Evolutionary conservation across 1,140 invertebrate species (phyloP).

Genomic region (Calosoma granatense): DNA sequence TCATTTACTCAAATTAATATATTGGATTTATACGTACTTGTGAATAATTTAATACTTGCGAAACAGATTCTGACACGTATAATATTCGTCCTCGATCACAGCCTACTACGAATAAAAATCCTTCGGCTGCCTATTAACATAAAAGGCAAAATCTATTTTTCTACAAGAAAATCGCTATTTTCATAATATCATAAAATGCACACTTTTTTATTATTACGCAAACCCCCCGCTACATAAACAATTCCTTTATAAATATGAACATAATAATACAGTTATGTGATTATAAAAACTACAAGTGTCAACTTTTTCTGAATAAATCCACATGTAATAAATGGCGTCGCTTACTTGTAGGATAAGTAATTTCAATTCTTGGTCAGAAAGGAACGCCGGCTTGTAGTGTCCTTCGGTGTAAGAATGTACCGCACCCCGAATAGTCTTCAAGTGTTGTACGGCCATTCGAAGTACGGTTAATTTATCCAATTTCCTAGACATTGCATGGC

Average conservation of each 20-base stretch:
- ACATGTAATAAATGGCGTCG: background rate
- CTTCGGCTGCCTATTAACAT: conserved; percentile 69
- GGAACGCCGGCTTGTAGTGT: conserved; percentile 75
- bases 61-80: conserved; percentile 86
- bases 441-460: conserved; percentile 87
- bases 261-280: too few relatives aligned
- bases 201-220: too few relatives aligned
- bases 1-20: background rate
- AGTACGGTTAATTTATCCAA: conserved; percentile 89
- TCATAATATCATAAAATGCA: too few relatives aligned
- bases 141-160: background rate
- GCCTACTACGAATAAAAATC: conserved; percentile 87
- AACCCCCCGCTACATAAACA: too few relatives aligned
- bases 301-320: too few relatives aligned
- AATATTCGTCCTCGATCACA: conserved; percentile 85
- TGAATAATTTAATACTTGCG: conserved; percentile 70
- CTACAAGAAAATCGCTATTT: background rate
- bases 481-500: conserved; percentile 84
- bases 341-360: conserved; percentile 62
- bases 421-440: conserved; percentile 69
- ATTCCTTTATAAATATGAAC: too few relatives aligned
- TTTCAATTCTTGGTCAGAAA: conserved; percentile 84
- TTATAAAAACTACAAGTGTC: too few relatives aligned
- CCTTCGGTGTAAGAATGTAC: conserved; percentile 72
- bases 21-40: conserved; percentile 50